Evolutionary conservation across 2,113 vertebrate genomes (phyloP).

Genomic region (Pterocles burchelli): DNA sequence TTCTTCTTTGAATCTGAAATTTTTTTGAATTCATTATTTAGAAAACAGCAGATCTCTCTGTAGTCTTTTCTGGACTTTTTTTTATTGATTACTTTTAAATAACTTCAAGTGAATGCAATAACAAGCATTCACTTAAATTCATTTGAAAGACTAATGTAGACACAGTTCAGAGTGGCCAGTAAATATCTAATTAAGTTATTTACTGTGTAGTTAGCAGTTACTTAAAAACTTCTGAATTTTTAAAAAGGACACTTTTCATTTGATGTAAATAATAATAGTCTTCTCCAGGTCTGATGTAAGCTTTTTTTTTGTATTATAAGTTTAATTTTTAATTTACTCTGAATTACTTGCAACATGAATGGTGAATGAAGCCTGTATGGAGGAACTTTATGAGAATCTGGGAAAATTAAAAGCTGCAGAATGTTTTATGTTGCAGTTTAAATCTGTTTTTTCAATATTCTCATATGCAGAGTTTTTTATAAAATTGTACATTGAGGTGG

Average conservation of each 20-base stretch:
- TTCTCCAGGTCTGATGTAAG: background rate
- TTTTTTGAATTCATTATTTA: background rate
- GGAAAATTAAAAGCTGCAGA: background rate
- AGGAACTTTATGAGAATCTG: background rate
- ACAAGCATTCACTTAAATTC: background rate
- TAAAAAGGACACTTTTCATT: background rate
- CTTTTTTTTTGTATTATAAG: background rate
- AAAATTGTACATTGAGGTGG: background rate
- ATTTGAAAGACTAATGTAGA: background rate
- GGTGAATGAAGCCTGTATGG: background rate
- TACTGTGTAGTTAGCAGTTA: background rate
- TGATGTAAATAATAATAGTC: background rate
- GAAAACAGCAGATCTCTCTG: slow-evolving; percentile 11
- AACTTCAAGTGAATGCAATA: background rate
- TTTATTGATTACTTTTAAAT: background rate
- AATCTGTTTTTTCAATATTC: background rate
- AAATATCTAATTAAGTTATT: background rate
- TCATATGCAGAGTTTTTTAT: background rate
- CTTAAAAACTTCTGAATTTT: background rate
- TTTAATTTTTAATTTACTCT: background rate
- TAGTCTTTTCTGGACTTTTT: background rate
- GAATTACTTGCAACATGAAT: background rate
- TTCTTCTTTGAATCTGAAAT: background rate
- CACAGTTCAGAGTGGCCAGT: background rate
- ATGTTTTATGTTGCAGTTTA: background rate